These are phyloP conservation scores for Ochotona princeps DNA, from an alignment of 2,113 vertebrate species.

Conservation along the genomic window DNA sequence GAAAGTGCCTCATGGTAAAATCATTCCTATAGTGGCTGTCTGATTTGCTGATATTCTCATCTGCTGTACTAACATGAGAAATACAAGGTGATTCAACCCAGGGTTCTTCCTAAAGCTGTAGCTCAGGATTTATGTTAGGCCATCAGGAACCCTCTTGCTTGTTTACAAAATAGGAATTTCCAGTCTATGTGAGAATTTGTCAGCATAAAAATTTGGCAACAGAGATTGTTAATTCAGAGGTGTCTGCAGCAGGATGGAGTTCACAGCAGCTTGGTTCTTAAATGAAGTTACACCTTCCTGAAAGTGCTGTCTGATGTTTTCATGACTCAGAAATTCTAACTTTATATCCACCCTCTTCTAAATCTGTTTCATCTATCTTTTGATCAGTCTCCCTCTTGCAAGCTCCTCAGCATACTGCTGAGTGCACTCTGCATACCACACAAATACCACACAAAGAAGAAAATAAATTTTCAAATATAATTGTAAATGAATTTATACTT, in stretches of 20 bases:
- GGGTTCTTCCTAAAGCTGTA: constrained; percentile 49
- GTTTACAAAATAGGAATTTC: constrained; percentile 79
- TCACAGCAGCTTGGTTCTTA: constrained; percentile 65
- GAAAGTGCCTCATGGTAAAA: constrained; percentile 38
- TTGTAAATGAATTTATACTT: constrained; percentile 47
- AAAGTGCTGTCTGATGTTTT: constrained; percentile 77
- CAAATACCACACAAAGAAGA: constrained; percentile 2
- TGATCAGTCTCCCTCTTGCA: constrained; percentile 65
- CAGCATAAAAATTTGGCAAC: constrained; percentile 78
- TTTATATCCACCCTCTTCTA: constrained; percentile 79
- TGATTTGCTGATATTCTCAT: constrained; percentile 50
- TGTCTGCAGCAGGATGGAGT: constrained; percentile 59
- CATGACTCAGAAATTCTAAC: constrained; percentile 83
- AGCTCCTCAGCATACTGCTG: constrained; percentile 50
- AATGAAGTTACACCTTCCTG: constrained; percentile 75
- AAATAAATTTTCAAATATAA: constrained; percentile 53
- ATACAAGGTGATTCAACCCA: constrained; percentile 5
- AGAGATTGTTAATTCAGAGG: constrained; percentile 77
- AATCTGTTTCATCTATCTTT: constrained; percentile 78
- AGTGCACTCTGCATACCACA: background rate
- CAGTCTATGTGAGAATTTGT: constrained; percentile 74
- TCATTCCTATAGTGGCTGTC: background rate
- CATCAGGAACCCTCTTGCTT: constrained; percentile 59
- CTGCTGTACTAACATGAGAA: constrained; percentile 50
- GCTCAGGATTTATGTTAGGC: constrained; percentile 9